Evolutionary conservation across 2,888 invertebrate genomes (phyloP), one percentile per base, ranked within the genome.

Genomic region (Siphlonurus alternatus): DNA sequence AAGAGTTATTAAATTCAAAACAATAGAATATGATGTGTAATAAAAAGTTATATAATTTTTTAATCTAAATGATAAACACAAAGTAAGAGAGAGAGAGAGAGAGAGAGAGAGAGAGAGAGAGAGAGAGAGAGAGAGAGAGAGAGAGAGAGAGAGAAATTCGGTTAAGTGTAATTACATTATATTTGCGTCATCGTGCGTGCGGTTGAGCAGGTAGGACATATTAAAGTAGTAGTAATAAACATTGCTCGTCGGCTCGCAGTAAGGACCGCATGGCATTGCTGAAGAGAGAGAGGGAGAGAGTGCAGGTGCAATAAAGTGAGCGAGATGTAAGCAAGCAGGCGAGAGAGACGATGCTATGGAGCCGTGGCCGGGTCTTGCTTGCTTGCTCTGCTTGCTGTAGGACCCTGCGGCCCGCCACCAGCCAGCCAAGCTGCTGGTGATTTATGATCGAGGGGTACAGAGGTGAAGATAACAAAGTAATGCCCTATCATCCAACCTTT

Each of bases 401-500:
- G 38, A 38, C 38, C 38, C 38, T 38, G 38, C 38, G 15, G 38
- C 38, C 38, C 38, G 38, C 38, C 38, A 5, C 38, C 38, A 5
- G 38, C 38, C 38, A 5, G 38, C 38, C 38, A 38, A 10, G 7
- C 15, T 15, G 7, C 15, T 38, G 38, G 56, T 56, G 56, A 56
- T 56, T 56, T 56, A 56, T 56, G 56, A n/a, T 22, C 56, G 15
- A 22, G 19, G 19, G 56, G 56, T 22, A 22, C 56, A 56, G 56
- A 56, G 56, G 56, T 56, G 56, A 56, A 56, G 56, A 56, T 56
- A 56, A 56, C 56, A 56, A 56, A 56, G 56, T 56, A 56, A 56
- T 56, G 56, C 56, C 56, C 56, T 56, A 56, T 56, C 56, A 56
- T 56, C 56, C 56, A 56, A 56, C 56, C 56, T 56, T 56, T 56